Evolutionary conservation across 2,888 invertebrate species (phyloP), one percentile per base, ranked within the genome.

Genomic region (Temnothorax ravouxi): DNA sequence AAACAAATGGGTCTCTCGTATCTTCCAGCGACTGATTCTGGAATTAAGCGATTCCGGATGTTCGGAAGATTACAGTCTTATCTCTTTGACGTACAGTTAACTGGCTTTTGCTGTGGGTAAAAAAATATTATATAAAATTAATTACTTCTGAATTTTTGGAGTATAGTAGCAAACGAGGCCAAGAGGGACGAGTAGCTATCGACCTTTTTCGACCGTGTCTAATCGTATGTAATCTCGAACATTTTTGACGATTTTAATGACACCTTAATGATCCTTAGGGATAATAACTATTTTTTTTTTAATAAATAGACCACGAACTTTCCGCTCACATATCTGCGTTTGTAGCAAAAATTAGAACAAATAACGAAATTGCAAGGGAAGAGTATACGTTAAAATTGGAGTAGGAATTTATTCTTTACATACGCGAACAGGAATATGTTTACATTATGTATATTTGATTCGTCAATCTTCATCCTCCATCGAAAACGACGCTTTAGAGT

Each of bases 221-320:
- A 89, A 89, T 87, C 86, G 84, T 64, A 75, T 86, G 77, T 86
- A 88, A 88, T 88, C 84, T 84, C 52, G 44, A 71, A 50, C 52
- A 64, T 87, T 84, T 83, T 84, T 88, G 84, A 83, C 80, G 84
- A 84, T 66, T 80, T 71, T 47, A 74, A 59, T 54, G 83, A 54
- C 59, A 74, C 56, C 44, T 72, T 76, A 76, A 87, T 86, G 84
- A 13, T 67, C 4, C 13, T 38, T 47, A 4, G 4, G 13, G 47
- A 25, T 4, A 13, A 25, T 4, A 13, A 44, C 15, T 54, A 84
- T 86, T 85, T 87, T 82, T 87, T 83, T 86, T 72, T 41, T 0
- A 9, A 41, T 41, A 41, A 77, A 71, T 52, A 71, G 66, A 75
- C 74, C 54, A 56, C 80, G 56, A 83, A 69, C 8, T 38, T 25